These are phyloP conservation scores for Lagopus muta DNA, from an alignment of 2,113 vertebrate species.

Conservation along the genomic window DNA sequence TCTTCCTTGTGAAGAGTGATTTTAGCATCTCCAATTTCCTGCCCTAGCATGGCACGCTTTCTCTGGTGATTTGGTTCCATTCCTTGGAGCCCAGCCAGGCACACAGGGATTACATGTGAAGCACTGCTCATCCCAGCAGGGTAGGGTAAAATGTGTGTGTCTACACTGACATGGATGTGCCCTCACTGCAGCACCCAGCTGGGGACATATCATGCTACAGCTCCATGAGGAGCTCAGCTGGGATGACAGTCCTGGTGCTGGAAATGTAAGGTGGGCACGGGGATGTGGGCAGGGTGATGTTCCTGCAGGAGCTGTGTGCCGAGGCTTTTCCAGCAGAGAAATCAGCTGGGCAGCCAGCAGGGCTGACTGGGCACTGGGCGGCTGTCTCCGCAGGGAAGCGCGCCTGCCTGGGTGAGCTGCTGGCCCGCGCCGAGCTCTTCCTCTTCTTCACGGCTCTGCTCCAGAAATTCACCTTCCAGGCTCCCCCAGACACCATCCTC, in stretches of 20 bases:
- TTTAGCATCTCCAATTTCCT: too few relatives aligned
- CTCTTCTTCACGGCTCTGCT: constrained; percentile 84
- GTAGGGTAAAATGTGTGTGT: too few relatives aligned
- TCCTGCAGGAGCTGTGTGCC: neutral
- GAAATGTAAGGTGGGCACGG: neutral
- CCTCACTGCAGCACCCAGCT: rapidly evolving
- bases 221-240: too few relatives aligned
- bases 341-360: neutral
- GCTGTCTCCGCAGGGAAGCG: constrained; percentile 79
- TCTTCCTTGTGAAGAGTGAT: too few relatives aligned
- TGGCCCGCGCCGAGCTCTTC: constrained; percentile 86
- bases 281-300: neutral
- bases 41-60: too few relatives aligned
- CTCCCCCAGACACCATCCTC: constrained; percentile 59
- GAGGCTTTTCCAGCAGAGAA: neutral
- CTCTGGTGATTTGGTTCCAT: too few relatives aligned
- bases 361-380: neutral
- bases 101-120: too few relatives aligned
- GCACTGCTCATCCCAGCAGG: too few relatives aligned
- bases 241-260: neutral
- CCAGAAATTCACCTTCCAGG: constrained; percentile 84
- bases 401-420: constrained; percentile 81
- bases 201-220: neutral
- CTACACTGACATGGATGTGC: rapidly evolving
- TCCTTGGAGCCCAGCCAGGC: too few relatives aligned